These are phyloP conservation scores for Leptobrachium ailaonicum DNA, from an alignment of 2,113 vertebrate species.

Conservation along the genomic window DNA sequence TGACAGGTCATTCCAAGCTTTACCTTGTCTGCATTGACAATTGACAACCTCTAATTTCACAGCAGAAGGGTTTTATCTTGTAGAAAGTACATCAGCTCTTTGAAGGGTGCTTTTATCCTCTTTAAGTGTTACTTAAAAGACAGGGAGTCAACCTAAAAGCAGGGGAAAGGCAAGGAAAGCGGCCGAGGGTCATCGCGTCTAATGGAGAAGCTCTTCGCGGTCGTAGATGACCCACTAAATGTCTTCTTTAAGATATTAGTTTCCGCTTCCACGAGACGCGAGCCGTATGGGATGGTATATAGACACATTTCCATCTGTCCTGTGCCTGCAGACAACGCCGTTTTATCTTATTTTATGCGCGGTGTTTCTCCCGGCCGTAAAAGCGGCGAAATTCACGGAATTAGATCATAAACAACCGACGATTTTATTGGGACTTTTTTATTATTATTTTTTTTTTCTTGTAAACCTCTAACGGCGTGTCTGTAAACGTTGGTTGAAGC, in stretches of 20 bases:
- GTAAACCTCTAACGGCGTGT: not conserved
- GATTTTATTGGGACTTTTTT: not conserved
- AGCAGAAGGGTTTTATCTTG: conserved; percentile 1
- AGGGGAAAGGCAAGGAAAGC: not conserved
- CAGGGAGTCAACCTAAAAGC: conserved; percentile 22
- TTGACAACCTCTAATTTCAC: conserved; percentile 19
- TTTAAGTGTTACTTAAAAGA: conserved; percentile 38
- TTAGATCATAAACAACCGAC: conserved; percentile 29
- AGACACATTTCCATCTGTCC: conserved; percentile 35
- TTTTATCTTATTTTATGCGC: conserved; percentile 38
- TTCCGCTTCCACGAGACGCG: not conserved
- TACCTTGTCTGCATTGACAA: conserved; percentile 21
- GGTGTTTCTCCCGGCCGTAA: conserved; percentile 29
- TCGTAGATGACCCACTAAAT: not conserved
- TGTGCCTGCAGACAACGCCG: conserved; percentile 24
- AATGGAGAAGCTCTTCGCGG: not conserved
- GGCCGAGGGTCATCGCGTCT: not conserved
- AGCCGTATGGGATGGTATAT: not conserved
- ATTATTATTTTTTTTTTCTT: too few relatives aligned
- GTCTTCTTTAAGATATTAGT: conserved; percentile 34
- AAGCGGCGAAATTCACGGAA: conserved; percentile 25
- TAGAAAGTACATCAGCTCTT: conserved; percentile 33
- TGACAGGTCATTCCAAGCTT: conserved; percentile 18
- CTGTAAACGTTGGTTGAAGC: not conserved
- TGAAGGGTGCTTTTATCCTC: conserved; percentile 48